phyloP scores from a whole-genome alignment of 35 echinoderm and acorn worm species.

The Ptychodera flava region DNA sequence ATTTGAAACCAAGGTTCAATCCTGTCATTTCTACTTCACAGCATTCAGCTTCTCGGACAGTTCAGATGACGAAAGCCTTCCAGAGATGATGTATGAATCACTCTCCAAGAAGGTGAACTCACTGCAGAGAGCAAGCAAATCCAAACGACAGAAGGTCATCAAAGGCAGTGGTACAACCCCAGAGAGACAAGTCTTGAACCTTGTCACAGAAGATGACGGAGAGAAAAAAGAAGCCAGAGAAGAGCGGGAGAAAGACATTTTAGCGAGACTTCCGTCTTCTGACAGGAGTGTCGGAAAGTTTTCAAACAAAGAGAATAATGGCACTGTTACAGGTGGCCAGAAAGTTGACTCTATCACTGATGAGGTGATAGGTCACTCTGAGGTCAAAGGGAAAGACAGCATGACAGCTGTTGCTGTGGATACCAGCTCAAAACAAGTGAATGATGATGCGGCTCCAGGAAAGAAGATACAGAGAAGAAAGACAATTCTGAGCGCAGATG shows the following conservation, averaged over 20 bases:
- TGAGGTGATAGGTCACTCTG: neutral
- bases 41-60: neutral
- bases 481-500: too few species aligned
- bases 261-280: neutral
- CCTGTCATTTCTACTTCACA: too few species aligned
- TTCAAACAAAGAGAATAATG: slow-evolving; percentile 14
- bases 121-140: neutral
- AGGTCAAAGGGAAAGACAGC: neutral
- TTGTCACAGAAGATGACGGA: too few species aligned
- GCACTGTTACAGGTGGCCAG: neutral
- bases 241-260: too few species aligned
- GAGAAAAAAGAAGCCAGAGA: too few species aligned
- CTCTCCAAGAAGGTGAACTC: neutral
- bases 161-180: too few species aligned
- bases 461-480: too few species aligned
- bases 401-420: neutral
- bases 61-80: neutral
- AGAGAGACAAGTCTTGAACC: too few species aligned
- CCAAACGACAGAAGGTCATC: too few species aligned
- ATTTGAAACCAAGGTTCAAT: too few species aligned
- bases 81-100: neutral
- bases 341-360: neutral
- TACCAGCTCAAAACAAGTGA: neutral
- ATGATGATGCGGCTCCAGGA: too few species aligned
- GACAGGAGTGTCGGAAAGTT: slow-evolving; percentile 23